A percentile compares a stretch with the other conserved stretches of the same genome.
These are phyloP conservation scores for Drosophila setosimentum DNA, from an alignment of 2,888 invertebrate species.

Conservation along the genomic window DNA sequence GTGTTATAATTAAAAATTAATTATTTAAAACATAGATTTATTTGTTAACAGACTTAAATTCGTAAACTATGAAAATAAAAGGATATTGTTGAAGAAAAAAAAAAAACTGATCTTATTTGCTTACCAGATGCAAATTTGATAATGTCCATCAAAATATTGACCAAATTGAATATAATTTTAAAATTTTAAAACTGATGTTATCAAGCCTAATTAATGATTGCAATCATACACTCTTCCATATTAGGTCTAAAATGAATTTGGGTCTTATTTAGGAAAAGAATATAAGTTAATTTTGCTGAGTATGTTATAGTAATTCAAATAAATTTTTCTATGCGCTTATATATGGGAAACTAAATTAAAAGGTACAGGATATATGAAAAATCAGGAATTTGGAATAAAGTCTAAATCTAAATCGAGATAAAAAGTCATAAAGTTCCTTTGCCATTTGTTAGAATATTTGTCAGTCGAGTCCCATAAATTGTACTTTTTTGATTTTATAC, in stretches of 20 bases:
- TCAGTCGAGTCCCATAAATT: neutral
- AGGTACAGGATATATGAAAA: neutral
- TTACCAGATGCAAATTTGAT: neutral
- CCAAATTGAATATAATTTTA: too few species aligned
- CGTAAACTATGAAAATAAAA: neutral
- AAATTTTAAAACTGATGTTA: too few species aligned
- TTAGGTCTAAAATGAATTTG: neutral
- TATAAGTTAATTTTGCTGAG: neutral
- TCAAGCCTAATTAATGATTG: neutral
- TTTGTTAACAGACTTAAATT: neutral
- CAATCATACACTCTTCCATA: neutral
- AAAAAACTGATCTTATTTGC: neutral
- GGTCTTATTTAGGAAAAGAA: neutral
- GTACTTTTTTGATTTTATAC: conserved; percentile 1
- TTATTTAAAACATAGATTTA: neutral
- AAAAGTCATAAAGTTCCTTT: too few species aligned
- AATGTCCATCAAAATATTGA: too few species aligned
- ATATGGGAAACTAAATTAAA: neutral
- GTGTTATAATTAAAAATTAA: neutral
- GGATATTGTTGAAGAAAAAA: neutral
- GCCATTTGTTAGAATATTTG: neutral
- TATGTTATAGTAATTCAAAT: too few species aligned
- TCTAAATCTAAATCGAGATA: neutral
- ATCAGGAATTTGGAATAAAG: neutral
- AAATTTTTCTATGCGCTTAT: too few species aligned